phyloP scores from a whole-genome alignment of 2,888 invertebrate species.

The Tetramorium bicarinatum region DNA sequence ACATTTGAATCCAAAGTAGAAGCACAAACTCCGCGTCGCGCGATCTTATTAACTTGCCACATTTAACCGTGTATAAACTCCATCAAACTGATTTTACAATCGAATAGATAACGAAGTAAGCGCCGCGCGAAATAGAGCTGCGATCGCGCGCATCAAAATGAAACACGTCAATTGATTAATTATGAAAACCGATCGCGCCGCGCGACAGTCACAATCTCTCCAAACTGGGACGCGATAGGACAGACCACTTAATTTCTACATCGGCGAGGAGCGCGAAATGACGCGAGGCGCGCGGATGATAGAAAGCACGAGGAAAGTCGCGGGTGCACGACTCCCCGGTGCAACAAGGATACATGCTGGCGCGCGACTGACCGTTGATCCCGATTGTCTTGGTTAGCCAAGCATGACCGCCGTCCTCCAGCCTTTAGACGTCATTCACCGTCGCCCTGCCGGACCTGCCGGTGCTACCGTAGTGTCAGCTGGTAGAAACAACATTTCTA shows the following conservation, averaged over 20 bases:
- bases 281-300: conserved; percentile 5
- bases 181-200: background rate
- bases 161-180: background rate
- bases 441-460: background rate
- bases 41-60: background rate
- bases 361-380: conserved; percentile 73
- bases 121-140: background rate
- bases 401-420: conserved; percentile 69
- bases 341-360: conserved; percentile 60
- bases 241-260: background rate
- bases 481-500: background rate
- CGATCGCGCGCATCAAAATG: background rate
- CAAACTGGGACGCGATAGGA: background rate
- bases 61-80: background rate
- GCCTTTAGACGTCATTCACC: conserved; percentile 28
- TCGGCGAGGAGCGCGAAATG: background rate
- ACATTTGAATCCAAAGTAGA: background rate
- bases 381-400: conserved; percentile 83
- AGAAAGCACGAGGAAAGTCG: conserved; percentile 48
- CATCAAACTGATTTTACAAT: background rate
- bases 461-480: background rate
- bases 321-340: conserved; percentile 30
- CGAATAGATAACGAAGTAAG: background rate
- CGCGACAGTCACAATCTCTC: background rate
- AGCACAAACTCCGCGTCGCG: background rate